Percentiles rank a stretch among this genome's conserved stretches.
Evolutionary conservation across 2,113 vertebrate species (phyloP).

Genomic region (Myotis davidii): DNA sequence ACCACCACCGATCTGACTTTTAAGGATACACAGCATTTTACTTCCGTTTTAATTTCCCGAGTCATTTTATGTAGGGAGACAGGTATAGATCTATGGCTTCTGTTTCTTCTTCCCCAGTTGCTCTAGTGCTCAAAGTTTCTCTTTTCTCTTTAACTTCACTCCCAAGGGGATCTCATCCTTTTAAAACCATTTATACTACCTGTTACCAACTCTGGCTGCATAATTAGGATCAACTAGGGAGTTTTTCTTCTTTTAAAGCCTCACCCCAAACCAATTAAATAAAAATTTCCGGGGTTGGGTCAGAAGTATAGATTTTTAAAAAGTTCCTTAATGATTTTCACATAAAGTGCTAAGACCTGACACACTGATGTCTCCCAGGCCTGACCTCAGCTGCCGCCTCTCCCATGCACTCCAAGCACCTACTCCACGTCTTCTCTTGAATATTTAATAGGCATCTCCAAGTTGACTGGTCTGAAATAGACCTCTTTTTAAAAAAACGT

Average conservation of each 20-base stretch:
- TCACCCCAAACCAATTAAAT: background rate
- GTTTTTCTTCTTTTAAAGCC: background rate
- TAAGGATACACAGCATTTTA: background rate
- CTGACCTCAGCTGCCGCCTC: background rate
- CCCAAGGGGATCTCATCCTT: background rate
- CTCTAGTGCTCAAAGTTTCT: background rate
- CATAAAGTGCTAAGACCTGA: background rate
- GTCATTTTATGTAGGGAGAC: background rate
- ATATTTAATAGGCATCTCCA: background rate
- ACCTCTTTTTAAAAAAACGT: background rate
- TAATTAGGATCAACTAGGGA: background rate
- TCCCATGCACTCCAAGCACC: background rate
- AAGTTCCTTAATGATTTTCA: background rate
- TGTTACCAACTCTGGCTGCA: background rate
- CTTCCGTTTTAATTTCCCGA: background rate
- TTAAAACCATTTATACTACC: background rate
- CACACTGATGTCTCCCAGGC: background rate
- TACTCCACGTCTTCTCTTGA: background rate
- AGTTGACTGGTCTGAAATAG: background rate
- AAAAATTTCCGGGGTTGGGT: background rate
- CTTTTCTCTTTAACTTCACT: background rate
- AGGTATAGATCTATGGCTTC: background rate
- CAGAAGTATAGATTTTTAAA: background rate
- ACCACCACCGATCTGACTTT: background rate
- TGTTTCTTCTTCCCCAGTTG: background rate